phyloP scores from a whole-genome alignment of 2,797 vertebrate species.

The Gambusia yucatana region DNA sequence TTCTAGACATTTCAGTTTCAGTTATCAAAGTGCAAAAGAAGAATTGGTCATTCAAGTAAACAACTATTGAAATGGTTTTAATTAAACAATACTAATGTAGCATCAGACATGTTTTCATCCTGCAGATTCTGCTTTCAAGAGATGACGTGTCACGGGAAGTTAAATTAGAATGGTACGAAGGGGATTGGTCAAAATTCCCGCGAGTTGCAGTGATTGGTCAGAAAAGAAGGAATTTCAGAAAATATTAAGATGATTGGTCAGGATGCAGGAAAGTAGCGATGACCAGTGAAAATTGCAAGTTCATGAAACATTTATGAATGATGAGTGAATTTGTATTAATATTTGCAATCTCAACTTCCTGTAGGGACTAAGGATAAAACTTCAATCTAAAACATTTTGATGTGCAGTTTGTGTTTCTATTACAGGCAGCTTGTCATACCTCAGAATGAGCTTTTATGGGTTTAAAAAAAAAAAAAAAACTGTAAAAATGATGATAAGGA shows the following conservation, averaged over 20 bases:
- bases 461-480: background rate
- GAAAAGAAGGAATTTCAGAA: background rate
- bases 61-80: background rate
- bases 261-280: background rate
- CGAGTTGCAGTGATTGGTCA: background rate
- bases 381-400: background rate
- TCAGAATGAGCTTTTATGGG: background rate
- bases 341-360: background rate
- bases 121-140: background rate
- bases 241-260: background rate
- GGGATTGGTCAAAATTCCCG: background rate
- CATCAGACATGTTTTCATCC: background rate
- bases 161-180: background rate
- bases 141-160: background rate
- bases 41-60: too few species aligned
- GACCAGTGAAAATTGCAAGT: background rate
- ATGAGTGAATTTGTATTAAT: background rate
- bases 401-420: conserved; percentile 28
- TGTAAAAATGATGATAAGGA: background rate
- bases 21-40: too few species aligned
- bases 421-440: conserved; percentile 2
- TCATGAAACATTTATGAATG: background rate
- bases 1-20: too few species aligned
- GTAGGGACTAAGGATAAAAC: background rate
- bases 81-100: background rate